Evolutionary conservation across 2,888 invertebrate species (phyloP), one percentile per base, ranked within the genome.

Genomic region (Ferrisia virgata): DNA sequence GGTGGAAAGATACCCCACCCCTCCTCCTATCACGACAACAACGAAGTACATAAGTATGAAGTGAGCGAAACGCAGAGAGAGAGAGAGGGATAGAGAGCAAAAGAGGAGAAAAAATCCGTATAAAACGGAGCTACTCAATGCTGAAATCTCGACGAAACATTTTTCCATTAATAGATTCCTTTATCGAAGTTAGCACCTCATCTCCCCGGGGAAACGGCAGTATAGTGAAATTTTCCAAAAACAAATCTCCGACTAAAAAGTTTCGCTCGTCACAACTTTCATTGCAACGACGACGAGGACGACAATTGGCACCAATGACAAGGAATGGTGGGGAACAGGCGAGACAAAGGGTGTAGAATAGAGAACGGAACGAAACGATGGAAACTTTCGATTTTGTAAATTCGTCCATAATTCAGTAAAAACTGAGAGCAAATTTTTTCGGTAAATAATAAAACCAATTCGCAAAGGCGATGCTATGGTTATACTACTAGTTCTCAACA

Each of bases 391-490:
- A 72, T 72, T 72, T 72, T 72, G 72, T 72, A 72, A 72, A 72
- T 72, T 72, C 72, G 72, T 72, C 72, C 72, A 72, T 72, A 72
- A 72, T 72, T 72, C 72, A 72, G 72, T 72, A 36, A 72, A 72
- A 72, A 72, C 72, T 72, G 72, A 18, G 72, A 36, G 33, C 72
- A 72, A 72, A 72, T 72, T 72, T 53, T 72, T 72, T 72, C 72
- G 72, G 72, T 72, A 72, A 72, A 72, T 72, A 72, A 72, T 72
- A 72, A 72, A 72, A 72, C 72, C 72, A 72, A 72, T 72, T 72
- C 72, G 36, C 72, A 72, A 72, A 64, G 64, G 72, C 72, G 72
- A 72, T 72, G 36, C 33, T 33, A 72, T 36, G 72, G 33, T 36
- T 72, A 72, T 72, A 72, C 72, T 64, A 72, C 72, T 64, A 40